phyloP scores from a whole-genome alignment of 1,140 invertebrate species.

The Drosophila paulistorum region DNA sequence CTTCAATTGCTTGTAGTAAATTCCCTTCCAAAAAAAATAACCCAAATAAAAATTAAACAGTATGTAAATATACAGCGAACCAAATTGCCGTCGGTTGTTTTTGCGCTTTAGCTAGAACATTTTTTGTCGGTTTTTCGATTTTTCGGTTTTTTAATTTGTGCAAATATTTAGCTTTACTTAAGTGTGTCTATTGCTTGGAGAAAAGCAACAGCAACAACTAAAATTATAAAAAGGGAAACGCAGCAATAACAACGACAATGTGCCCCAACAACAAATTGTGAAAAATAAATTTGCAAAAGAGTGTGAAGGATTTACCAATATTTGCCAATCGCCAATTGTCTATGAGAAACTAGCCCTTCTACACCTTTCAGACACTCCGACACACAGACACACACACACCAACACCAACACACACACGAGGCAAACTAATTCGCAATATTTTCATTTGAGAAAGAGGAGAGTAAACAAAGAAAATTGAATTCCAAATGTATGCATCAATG shows the following conservation, averaged over 20 bases:
- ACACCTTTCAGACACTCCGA: not conserved
- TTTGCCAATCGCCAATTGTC: conserved; percentile 40
- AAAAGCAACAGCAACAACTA: not conserved
- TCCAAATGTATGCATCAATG: conserved; percentile 71
- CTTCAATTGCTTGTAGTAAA: not conserved
- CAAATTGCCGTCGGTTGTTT: conserved; percentile 48
- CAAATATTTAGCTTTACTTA: conserved; percentile 78
- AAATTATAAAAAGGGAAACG: conserved; percentile 50
- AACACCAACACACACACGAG: conserved; percentile 3
- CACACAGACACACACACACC: not conserved
- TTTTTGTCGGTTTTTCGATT: conserved; percentile 33
- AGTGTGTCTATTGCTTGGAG: conserved; percentile 48
- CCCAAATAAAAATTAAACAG: not conserved
- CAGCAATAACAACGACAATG: conserved; percentile 42
- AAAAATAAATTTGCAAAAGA: conserved; percentile 59
- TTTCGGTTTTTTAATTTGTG: conserved; percentile 74
- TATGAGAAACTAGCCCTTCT: conserved; percentile 26
- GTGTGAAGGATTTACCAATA: conserved; percentile 74
- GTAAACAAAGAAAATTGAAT: conserved; percentile 30
- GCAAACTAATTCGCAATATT: conserved; percentile 26
- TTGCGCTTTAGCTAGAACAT: conserved; percentile 45
- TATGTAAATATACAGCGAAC: conserved; percentile 46
- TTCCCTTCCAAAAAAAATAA: conserved; percentile 5
- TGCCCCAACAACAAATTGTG: conserved; percentile 53
- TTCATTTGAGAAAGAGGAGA: conserved; percentile 21